Percentiles rank a stretch among this genome's conserved stretches.
These are phyloP conservation scores for Cantharis rufa DNA, from an alignment of 2,888 invertebrate genomes.

Conservation along the genomic window DNA sequence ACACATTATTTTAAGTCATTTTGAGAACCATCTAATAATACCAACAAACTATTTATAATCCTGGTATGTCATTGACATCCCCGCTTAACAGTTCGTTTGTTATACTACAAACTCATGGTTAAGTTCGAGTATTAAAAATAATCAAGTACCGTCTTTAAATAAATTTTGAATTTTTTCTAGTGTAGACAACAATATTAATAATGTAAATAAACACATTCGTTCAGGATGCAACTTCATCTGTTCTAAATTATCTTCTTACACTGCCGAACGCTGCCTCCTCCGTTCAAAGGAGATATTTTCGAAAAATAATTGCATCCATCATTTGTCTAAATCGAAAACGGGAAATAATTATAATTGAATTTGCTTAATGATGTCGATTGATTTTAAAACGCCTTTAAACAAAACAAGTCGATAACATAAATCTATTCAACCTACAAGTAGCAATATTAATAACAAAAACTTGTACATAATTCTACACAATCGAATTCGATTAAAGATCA, in stretches of 20 bases:
- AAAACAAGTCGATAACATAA: not conserved
- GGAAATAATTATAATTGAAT: too few relatives aligned
- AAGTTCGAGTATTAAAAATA: conserved; percentile 13
- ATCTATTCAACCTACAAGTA: not conserved
- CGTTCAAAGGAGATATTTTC: not conserved
- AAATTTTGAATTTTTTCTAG: not conserved
- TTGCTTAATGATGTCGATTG: too few relatives aligned
- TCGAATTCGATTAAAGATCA: not conserved
- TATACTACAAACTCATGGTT: not conserved
- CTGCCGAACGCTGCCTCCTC: not conserved
- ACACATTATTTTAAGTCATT: conserved; percentile 4
- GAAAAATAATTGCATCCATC: too few relatives aligned
- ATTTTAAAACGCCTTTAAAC: not conserved
- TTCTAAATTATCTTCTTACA: not conserved
- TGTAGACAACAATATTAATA: not conserved
- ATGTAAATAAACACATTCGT: not conserved
- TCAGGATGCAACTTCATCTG: not conserved
- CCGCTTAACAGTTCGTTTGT: not conserved
- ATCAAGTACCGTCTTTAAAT: not conserved
- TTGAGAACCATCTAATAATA: conserved; percentile 14
- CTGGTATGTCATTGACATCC: conserved; percentile 16
- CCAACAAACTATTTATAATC: conserved; percentile 7
- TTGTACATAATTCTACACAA: not conserved
- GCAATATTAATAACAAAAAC: not conserved
- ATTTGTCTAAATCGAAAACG: too few relatives aligned